Base-by-base conservation (phyloP, 1,140 invertebrate genomes). In the Panagrolaimus sp. region DNA sequence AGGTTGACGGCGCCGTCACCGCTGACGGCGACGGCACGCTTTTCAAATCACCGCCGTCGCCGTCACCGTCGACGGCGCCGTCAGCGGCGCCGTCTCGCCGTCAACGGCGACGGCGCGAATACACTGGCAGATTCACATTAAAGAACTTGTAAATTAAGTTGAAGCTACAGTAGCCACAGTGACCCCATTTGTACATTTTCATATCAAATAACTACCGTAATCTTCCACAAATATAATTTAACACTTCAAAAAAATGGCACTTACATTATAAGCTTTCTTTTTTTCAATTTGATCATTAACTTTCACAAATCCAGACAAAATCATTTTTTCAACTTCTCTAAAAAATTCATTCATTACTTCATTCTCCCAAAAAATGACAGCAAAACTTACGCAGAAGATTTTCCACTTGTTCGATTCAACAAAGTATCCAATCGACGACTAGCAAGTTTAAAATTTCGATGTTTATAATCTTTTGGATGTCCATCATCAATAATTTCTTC, bases 251-350 rank as follows among this genome's bases (percentile, higher is more conserved):
- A 38, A 38, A 38, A 38, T 38, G 7, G 7, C 1, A 55, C 73
- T 64, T 45, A 76, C 75, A 63, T 76, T 76, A 63, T 75, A 75
- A 3, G 75, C 71, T 63, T 76, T 76, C 65, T 76, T 76, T 17
- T 67, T 76, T 26, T n/a, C 43, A 8, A 65, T 48, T 21, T 71
- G 71, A 17, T 73, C 75, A 43, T 76, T 76, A n/a, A 76, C 71
- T 26, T 69, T 44, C n/a, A 76, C 74, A 58, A 67, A 64, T 45
- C 74, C 74, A 15, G 43, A 32, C n/a, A 73, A 58, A 24, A 76
- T 67, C 17, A 74, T 69, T 44, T 76, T 74, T 62, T 74, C 71
- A 15, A 43, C 26, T 45, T 72, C 52, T 43, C 69, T 68, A 12
- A 52, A 75, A 75, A 10, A 4, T 0, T 24, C 4, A 58, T 67